These are phyloP conservation scores for Xiphorhynchus erythropygius DNA, from an alignment of 2,797 vertebrate genomes.

Conservation along the genomic window DNA sequence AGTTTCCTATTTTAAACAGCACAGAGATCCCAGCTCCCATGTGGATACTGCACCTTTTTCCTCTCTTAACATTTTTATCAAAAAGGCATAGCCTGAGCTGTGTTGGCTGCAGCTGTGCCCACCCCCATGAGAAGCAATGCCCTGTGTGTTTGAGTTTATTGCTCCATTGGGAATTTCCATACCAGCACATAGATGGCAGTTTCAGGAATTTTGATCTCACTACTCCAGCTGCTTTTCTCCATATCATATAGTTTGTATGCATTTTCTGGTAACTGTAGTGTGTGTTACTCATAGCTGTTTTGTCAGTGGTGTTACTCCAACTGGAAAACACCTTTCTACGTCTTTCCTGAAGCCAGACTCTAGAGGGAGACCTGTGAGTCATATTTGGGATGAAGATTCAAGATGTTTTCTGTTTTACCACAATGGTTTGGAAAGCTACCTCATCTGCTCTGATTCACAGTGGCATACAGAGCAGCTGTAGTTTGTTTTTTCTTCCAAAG, in stretches of 20 bases:
- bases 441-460: neutral
- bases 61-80: no score
- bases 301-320: neutral
- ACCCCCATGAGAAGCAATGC: rapidly evolving
- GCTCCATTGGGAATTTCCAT: rapidly evolving
- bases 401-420: neutral
- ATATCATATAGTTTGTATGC: rapidly evolving
- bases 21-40: neutral
- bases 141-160: rapidly evolving
- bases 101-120: neutral
- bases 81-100: rapidly evolving
- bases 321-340: neutral
- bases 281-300: neutral
- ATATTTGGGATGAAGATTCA: neutral
- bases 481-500: neutral
- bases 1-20: neutral
- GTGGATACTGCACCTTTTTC: neutral
- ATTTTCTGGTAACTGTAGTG: neutral
- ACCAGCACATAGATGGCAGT: no score
- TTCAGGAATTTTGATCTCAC: neutral
- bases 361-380: neutral
- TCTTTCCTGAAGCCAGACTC: neutral
- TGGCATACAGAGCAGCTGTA: rapidly evolving
- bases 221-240: neutral
- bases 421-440: neutral